These are phyloP conservation scores for Sakesphorus luctuosus DNA, from an alignment of 2,113 vertebrate genomes.

Conservation along the genomic window DNA sequence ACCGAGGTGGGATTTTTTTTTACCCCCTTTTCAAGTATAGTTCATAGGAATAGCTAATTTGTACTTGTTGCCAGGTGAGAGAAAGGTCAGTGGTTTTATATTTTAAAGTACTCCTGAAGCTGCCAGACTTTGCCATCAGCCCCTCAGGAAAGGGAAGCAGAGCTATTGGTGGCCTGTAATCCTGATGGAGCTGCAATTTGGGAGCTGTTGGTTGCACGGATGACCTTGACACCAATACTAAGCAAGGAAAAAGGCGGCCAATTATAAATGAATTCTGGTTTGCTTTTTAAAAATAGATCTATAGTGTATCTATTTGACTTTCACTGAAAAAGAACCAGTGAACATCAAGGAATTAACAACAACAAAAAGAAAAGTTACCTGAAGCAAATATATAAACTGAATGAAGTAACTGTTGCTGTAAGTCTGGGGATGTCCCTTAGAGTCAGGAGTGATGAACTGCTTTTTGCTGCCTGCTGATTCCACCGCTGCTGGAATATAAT, in stretches of 20 bases:
- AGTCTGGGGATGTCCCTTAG: neutral
- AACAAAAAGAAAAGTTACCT: neutral
- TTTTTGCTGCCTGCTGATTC: neutral
- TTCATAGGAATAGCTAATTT: neutral
- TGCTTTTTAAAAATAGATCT: neutral
- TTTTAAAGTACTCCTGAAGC: neutral
- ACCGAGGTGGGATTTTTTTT: rapidly evolving
- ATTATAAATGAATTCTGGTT: neutral
- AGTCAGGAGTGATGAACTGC: neutral
- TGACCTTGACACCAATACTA: neutral
- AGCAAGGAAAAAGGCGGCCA: neutral
- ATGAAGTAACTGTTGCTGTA: neutral
- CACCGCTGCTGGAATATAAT: neutral
- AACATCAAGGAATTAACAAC: neutral
- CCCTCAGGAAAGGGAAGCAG: neutral
- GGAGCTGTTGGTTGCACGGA: neutral
- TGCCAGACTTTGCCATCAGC: rapidly evolving
- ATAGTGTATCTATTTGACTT: neutral
- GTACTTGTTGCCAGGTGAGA: neutral
- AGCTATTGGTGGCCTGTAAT: neutral
- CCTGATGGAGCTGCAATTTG: neutral
- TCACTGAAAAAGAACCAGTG: neutral
- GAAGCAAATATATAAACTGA: neutral
- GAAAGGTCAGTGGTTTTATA: neutral
- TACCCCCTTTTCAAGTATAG: rapidly evolving